Base-by-base conservation (phyloP, 2,797 vertebrate species). In the Percopsis omiscomaycus region DNA sequence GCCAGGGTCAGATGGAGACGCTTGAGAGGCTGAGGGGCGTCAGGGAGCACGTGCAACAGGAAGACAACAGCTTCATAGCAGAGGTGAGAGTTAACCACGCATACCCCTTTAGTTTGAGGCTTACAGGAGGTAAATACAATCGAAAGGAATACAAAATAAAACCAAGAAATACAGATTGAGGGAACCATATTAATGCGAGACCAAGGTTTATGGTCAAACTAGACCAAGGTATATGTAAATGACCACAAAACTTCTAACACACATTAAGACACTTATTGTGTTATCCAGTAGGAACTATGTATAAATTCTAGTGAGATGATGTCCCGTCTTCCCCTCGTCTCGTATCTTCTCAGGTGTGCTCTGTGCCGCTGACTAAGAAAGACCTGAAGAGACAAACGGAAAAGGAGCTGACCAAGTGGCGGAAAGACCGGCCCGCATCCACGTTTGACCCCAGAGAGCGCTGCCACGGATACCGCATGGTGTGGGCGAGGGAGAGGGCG, bases 1-100 rank as follows among this genome's bases (percentile, higher is more conserved):
- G 94, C 15, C 84, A 89, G 0, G 95, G 94, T 3, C 92, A 95
- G 79, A 91, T 96, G 92, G 95, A 96, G 86, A 96, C 95, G 0
- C 89, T 96, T 37, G 93, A 95, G 62, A 91, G 74, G 70, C 89
- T 96, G 45, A 89, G 95, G 66, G 84, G 86, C 0, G 85, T 96
- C 60, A 92, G 87, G 45, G 80, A 90, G 0, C 8, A 83, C 8
- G 85, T 94, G 65, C 88, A 93, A 49, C 89, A 91, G 59, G 94
- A 93, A 56, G 89, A 93, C 0, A 91, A 95, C 0, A 5, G 55
- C 55, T 94, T 96, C 81, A 94, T 96, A 81, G 82, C 91, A 3
- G 94, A 96, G 91, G 95, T 95, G 70, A 67, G 75, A 74, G 37
- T 12, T 1, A 57, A 42, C 37, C 22, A 22, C 22, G 22, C 22